phyloP scores from a whole-genome alignment of 2,888 invertebrate species.

The Sipha maydis region DNA sequence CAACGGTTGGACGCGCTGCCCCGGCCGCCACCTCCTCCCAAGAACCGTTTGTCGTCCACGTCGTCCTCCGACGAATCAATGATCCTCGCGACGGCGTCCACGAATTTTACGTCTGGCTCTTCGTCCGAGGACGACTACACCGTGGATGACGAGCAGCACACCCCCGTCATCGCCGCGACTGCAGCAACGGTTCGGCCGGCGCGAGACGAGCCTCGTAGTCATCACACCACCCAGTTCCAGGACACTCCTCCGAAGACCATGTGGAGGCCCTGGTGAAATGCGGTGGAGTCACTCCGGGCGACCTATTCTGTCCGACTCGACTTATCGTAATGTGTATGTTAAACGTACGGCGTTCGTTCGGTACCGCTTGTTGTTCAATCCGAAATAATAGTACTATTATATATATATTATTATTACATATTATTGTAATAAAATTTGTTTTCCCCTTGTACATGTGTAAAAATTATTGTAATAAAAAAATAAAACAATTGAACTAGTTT shows the following conservation, averaged over 20 bases:
- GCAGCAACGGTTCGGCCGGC: not conserved
- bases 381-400: too few relatives aligned
- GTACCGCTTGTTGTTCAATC: too few relatives aligned
- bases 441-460: not conserved
- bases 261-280: conserved; percentile 58
- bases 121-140: conserved; percentile 14
- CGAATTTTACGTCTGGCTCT: not conserved
- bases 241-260: not conserved
- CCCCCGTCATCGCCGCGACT: not conserved
- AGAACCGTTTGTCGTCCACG: conserved; percentile 7
- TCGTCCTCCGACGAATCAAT: not conserved
- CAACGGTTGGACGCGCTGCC: not conserved
- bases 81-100: not conserved
- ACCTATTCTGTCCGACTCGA: not conserved
- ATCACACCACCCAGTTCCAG: conserved; percentile 4
- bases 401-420: not conserved
- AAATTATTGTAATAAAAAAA: not conserved
- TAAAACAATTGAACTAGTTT: not conserved
- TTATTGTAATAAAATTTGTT: not conserved
- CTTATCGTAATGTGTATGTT: not conserved
- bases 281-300: not conserved
- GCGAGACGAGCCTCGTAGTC: not conserved
- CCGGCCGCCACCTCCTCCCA: too few relatives aligned
- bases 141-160: not conserved
- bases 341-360: too few relatives aligned